Evolutionary conservation across 2,888 invertebrate genomes (phyloP).

Genomic region (Carpatolechia fugitivella): DNA sequence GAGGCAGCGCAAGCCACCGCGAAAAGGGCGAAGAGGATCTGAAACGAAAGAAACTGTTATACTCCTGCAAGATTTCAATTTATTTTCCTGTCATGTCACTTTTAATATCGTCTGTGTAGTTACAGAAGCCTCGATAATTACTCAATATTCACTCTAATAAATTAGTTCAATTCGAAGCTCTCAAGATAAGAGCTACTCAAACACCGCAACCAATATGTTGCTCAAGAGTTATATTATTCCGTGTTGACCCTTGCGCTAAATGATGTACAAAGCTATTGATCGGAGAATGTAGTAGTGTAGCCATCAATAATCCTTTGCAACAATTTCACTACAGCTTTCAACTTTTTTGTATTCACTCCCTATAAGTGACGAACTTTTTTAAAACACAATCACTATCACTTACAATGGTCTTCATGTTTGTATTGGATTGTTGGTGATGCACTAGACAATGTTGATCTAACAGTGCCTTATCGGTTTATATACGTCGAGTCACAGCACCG

Average conservation of each 20-base stretch:
- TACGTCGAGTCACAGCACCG: slow-evolving; percentile 52
- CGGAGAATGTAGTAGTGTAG: not conserved
- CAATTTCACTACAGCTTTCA: slow-evolving; percentile 5
- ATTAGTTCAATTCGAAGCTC: not conserved
- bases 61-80: not conserved
- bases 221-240: not conserved
- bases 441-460: slow-evolving; percentile 73
- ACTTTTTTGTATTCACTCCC: slow-evolving; percentile 8
- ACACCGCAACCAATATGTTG: not conserved
- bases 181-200: not conserved
- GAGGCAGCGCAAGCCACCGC: slow-evolving; percentile 63
- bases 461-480: slow-evolving; percentile 67
- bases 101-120: too few relatives aligned
- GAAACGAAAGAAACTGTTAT: slow-evolving; percentile 33
- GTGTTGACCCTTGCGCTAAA: not conserved
- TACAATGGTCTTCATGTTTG: slow-evolving; percentile 73
- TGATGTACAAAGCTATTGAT: not conserved
- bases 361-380: slow-evolving; percentile 23
- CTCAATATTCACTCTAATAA: not conserved
- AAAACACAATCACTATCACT: slow-evolving; percentile 60
- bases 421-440: slow-evolving; percentile 61
- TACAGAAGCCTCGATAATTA: too few relatives aligned
- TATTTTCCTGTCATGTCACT: too few relatives aligned
- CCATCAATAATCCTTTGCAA: not conserved
- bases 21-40: slow-evolving; percentile 61